These are phyloP conservation scores for Orientallactaga sibirica DNA, from an alignment of 2,797 vertebrate genomes.

Conservation along the genomic window DNA sequence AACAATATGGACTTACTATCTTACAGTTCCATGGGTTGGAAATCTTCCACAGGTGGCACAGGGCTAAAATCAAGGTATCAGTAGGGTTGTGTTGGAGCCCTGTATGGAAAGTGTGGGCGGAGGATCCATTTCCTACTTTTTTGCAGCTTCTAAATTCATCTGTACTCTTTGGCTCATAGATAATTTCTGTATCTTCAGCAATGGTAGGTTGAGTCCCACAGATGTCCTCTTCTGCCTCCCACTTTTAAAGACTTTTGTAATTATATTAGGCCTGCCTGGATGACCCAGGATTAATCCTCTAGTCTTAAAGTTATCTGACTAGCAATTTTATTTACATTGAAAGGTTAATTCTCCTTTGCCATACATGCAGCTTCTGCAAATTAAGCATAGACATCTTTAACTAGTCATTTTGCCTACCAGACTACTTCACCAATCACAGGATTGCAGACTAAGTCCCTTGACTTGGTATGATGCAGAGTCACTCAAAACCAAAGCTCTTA, in stretches of 20 bases:
- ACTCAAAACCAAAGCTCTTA: background rate
- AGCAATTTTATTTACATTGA: background rate
- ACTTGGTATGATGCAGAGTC: background rate
- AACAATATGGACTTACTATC: background rate
- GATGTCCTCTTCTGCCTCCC: background rate
- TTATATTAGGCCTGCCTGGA: background rate
- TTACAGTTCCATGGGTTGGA: background rate
- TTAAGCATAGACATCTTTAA: background rate
- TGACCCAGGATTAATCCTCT: too few species aligned
- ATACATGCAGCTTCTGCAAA: background rate
- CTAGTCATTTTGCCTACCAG: background rate
- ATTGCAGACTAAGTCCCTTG: background rate
- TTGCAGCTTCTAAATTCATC: background rate
- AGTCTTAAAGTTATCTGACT: background rate
- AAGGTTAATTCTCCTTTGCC: background rate
- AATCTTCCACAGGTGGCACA: background rate
- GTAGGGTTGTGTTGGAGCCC: background rate
- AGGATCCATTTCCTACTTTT: background rate
- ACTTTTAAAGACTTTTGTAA: background rate
- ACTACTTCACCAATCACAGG: background rate
- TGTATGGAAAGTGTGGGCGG: background rate
- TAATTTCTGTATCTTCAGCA: background rate
- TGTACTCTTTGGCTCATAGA: background rate
- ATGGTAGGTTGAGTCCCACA: background rate
- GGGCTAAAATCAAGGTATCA: background rate